Evolutionary conservation across 23 tunicate genomes (phyloP), one percentile per base, ranked within the genome.

Genomic region (Diplosoma virens): DNA sequence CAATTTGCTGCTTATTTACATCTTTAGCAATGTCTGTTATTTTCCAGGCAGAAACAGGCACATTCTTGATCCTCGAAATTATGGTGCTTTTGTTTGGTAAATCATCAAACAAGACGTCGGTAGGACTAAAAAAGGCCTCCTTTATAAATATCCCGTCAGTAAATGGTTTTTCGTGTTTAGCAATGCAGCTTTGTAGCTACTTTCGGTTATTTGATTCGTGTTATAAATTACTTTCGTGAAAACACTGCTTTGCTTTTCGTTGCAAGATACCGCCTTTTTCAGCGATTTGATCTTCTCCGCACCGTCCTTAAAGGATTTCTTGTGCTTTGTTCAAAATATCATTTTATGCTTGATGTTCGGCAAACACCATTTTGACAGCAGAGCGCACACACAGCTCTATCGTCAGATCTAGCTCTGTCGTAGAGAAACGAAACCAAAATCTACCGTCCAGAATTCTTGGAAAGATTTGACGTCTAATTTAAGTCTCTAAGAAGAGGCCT

Each of bases 231-330:
- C 64, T 48, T 73, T 73, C 69, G 47, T 73, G 33, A 52, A 48
- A 73, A 73, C 37, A 35, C 79, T 73, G 79, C 65, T 73, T 73
- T 73, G 65, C 79, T 73, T 48, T n/a, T 73, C 66, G 32, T 73
- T 47, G 30, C 68, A 65, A 45, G 79, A 50, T 58, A 58, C 65
- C n/a, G 65, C 21, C 65, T 58, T 58, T n/a, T 58, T 58, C 30
- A 73, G 65, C 25, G 79, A 47, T 73, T 73, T 31, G 68, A 73
- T 25, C 79, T 47, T 73, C 68, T 73, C 68, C 26, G 30, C 79
- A 47, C 50, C 79, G 65, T 73, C 79, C 79, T 48, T 73, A 24
- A 73, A 73, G 65, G 68, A 73, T 73, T 73, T 73, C 65, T 73
- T 27, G 66, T 48, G 79, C 30, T 48, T 6, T 35, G 65, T 73